Conservation (phyloP, 2,888 invertebrate species). For the Drosophila fulvimacula region DNA sequence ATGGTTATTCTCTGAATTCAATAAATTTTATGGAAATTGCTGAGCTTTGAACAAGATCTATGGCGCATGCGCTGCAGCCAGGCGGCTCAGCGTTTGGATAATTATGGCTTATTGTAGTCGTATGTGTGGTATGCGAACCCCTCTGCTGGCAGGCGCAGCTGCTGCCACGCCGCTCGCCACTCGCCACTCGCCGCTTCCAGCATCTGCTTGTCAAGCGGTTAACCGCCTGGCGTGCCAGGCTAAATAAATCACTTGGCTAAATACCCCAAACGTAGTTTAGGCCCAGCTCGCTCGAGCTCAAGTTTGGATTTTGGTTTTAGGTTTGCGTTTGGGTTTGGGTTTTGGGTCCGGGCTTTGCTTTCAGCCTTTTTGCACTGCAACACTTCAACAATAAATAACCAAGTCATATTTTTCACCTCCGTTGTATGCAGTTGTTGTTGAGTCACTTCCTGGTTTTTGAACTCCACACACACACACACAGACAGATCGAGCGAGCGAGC, state of each 20-base stretch:
- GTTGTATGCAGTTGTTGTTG: conserved; percentile 69
- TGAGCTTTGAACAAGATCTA: conserved; percentile 34
- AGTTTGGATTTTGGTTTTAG: conserved; percentile 13
- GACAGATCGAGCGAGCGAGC: conserved; percentile 2
- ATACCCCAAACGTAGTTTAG: conserved; percentile 78
- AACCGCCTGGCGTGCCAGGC: conserved; percentile 71
- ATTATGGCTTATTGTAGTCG: conserved; percentile 75
- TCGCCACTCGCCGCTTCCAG: conserved; percentile 2
- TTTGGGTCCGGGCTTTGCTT: conserved; percentile 36
- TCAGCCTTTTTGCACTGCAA: conserved; percentile 76
- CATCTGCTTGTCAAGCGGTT: conserved; percentile 48
- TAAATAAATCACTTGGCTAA: conserved; percentile 77
- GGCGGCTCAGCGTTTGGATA: conserved; percentile 66
- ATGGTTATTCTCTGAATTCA: conserved; percentile 6
- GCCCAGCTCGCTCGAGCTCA: conserved; percentile 56
- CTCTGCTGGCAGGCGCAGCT: conserved; percentile 40
- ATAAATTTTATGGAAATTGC: conserved; percentile 21
- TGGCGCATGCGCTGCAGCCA: conserved; percentile 28
- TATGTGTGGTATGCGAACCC: conserved; percentile 24
- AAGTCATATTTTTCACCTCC: conserved; percentile 80
- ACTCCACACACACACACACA: conserved; percentile 44
- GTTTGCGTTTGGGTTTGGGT: conserved; percentile 1
- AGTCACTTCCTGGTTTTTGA: conserved; percentile 80
- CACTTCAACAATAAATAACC: conserved; percentile 80
- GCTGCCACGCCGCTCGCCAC: conserved; percentile 25